phyloP scores from a whole-genome alignment of 2,113 vertebrate genomes.

The Damaliscus lunatus region DNA sequence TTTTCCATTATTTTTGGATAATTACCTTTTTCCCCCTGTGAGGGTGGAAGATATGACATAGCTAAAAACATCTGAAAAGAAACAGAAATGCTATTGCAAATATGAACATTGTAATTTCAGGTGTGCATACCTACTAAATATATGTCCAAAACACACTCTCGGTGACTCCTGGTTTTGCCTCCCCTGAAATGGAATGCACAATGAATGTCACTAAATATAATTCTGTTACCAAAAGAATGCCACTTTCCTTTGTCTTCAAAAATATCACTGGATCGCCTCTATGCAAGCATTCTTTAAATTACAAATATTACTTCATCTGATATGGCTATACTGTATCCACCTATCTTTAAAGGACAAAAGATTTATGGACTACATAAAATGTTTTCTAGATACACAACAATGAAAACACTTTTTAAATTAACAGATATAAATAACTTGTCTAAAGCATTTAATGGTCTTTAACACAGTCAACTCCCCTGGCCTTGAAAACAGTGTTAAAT shows the following conservation, averaged over 20 bases:
- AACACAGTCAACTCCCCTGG: slow-evolving; percentile 62
- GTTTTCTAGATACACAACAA: slow-evolving; percentile 68
- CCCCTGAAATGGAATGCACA: slow-evolving; percentile 70
- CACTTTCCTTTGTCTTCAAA: slow-evolving; percentile 75
- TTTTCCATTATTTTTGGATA: background rate
- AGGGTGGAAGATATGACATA: background rate
- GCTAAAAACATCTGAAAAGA: background rate
- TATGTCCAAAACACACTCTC: background rate
- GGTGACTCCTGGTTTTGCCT: slow-evolving; percentile 64
- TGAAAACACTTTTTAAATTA: slow-evolving; percentile 75
- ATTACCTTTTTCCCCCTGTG: background rate
- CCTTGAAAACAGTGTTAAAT: slow-evolving; percentile 62
- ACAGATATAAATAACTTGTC: slow-evolving; percentile 73
- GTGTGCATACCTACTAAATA: background rate
- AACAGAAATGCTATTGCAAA: background rate
- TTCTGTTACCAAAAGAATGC: slow-evolving; percentile 71
- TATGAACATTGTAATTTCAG: background rate
- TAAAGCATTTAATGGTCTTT: slow-evolving; percentile 68
- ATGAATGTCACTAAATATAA: slow-evolving; percentile 35
- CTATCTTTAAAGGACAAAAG: slow-evolving; percentile 46
- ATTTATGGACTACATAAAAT: slow-evolving; percentile 36
- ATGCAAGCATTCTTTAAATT: slow-evolving; percentile 71
- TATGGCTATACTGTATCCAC: slow-evolving; percentile 72
- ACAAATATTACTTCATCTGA: slow-evolving; percentile 75
- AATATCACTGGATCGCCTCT: slow-evolving; percentile 72